Conservation (phyloP, 1,140 invertebrate species). For the Drosophila oshimai region DNA sequence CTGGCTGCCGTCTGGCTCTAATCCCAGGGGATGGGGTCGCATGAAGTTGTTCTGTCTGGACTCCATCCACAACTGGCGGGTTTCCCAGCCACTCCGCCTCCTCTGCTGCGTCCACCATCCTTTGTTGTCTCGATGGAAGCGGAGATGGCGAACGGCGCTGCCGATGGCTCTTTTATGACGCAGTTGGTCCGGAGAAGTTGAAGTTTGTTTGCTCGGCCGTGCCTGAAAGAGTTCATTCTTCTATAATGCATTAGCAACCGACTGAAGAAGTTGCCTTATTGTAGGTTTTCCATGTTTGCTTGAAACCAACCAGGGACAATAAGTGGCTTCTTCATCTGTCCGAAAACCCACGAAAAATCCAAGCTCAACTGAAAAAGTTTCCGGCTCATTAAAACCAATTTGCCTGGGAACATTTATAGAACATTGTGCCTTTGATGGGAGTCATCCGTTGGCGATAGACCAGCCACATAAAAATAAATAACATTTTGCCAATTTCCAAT, state of each 20-base stretch:
- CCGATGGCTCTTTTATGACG: slow-evolving; percentile 47
- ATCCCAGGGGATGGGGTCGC: slow-evolving; percentile 26
- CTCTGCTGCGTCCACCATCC: slow-evolving; percentile 13
- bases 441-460: not conserved
- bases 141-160: slow-evolving; percentile 21
- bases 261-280: not conserved
- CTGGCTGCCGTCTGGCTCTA: slow-evolving; percentile 15
- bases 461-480: slow-evolving; percentile 32
- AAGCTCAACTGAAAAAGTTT: slow-evolving; percentile 24
- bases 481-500: slow-evolving; percentile 48
- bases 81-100: slow-evolving; percentile 5
- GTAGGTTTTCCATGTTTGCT: slow-evolving; percentile 27
- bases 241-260: slow-evolving; percentile 26
- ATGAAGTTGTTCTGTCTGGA: slow-evolving; percentile 52
- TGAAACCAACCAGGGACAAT: slow-evolving; percentile 12
- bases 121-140: slow-evolving; percentile 66
- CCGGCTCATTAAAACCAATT: slow-evolving; percentile 51
- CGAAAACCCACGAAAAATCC: slow-evolving; percentile 3
- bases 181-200: slow-evolving; percentile 29
- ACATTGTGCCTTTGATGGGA: slow-evolving; percentile 27
- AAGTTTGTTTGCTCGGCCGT: slow-evolving; percentile 43
- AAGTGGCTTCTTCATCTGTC: not conserved
- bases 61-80: slow-evolving; percentile 46
- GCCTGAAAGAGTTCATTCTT: slow-evolving; percentile 44
- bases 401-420: slow-evolving; percentile 25